Conservation (phyloP, 2,113 vertebrate species). For the Megatriorchis doriae region DNA sequence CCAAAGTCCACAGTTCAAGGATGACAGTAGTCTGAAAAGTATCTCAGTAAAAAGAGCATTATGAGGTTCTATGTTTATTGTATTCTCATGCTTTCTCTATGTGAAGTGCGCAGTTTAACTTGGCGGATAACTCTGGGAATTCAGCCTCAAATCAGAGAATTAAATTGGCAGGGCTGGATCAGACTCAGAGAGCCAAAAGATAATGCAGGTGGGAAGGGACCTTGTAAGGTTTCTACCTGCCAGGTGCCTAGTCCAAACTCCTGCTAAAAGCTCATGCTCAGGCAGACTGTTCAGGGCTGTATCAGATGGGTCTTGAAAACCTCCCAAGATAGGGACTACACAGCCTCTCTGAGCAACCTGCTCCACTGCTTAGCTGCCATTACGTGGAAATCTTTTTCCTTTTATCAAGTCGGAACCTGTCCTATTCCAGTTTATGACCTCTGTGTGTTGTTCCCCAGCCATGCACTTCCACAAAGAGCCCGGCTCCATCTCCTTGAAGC, state of each 20-base stretch:
- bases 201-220: neutral
- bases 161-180: neutral
- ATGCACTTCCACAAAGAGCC: neutral
- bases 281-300: neutral
- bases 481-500: neutral
- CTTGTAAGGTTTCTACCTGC: neutral
- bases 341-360: neutral
- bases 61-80: neutral
- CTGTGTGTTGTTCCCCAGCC: neutral
- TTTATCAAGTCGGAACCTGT: neutral
- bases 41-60: neutral
- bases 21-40: neutral
- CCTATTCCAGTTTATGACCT: neutral
- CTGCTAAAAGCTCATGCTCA: neutral
- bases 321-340: rapidly evolving
- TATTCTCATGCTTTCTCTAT: neutral
- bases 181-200: neutral
- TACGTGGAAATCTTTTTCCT: neutral
- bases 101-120: neutral
- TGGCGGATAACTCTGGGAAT: neutral
- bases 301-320: neutral
- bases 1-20: neutral
- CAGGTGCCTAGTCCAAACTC: neutral
- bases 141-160: neutral
- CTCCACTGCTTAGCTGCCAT: neutral